phyloP scores from a whole-genome alignment of 1,140 invertebrate species.

The Penaeus indicus region DNA sequence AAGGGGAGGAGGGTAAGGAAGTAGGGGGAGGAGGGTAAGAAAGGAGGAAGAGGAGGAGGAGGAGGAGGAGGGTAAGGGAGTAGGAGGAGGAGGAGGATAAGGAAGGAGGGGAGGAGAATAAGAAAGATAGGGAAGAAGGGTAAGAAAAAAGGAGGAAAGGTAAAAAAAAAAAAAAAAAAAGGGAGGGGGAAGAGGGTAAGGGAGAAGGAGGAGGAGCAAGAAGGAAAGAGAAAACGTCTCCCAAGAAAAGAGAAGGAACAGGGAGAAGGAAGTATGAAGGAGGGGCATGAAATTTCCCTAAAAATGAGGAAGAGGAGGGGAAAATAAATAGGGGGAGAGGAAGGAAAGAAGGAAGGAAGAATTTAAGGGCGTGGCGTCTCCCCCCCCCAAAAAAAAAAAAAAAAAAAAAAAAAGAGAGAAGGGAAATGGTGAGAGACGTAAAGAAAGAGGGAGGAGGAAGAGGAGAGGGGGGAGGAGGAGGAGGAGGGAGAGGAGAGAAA shows the following conservation, averaged over 20 bases:
- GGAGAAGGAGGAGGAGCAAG: neutral
- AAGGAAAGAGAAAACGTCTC: neutral
- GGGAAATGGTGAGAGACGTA: neutral
- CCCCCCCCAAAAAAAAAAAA: neutral
- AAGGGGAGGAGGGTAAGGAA: no score
- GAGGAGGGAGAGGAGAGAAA: neutral
- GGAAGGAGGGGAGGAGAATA: neutral
- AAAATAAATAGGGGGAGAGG: neutral
- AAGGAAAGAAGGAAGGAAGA: neutral
- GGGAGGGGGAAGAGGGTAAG: neutral
- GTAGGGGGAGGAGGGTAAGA: neutral
- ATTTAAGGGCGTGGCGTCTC: neutral
- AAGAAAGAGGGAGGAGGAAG: neutral
- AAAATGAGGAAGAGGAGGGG: neutral
- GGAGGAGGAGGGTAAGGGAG: neutral
- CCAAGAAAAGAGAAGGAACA: neutral
- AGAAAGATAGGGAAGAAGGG: neutral
- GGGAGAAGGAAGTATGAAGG: neutral
- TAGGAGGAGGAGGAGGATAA: neutral
- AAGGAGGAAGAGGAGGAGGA: neutral
- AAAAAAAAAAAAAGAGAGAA: neutral
- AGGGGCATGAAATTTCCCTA: no score
- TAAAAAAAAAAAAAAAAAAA: neutral
- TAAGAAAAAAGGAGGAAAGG: neutral
- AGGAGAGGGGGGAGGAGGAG: no score